phyloP scores from a whole-genome alignment of 2,797 vertebrate genomes.

The Natrix natrix region DNA sequence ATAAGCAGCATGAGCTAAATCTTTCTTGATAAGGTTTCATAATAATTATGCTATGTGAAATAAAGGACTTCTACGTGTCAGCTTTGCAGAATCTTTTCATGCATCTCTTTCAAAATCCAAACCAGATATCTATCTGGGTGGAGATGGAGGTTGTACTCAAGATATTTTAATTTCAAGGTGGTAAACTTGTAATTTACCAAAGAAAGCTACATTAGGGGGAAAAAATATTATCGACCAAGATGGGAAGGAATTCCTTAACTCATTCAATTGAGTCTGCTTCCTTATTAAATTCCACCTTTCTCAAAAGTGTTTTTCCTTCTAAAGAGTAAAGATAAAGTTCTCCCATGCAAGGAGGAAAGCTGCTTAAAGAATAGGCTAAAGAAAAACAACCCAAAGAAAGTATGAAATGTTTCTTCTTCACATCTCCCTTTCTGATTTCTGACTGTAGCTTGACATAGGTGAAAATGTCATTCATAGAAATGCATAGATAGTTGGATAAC shows the following conservation, averaged over 20 bases:
- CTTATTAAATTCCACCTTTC: background rate
- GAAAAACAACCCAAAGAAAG: background rate
- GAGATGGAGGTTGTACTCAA: background rate
- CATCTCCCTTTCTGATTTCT: background rate
- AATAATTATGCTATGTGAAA: conserved; percentile 28
- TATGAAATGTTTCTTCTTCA: background rate
- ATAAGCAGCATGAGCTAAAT: conserved; percentile 56
- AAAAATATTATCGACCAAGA: background rate
- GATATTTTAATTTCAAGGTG: conserved; percentile 1
- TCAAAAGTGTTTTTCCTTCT: background rate
- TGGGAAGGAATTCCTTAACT: background rate
- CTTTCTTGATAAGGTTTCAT: conserved; percentile 46
- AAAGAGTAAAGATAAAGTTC: background rate
- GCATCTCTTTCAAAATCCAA: conserved; percentile 25
- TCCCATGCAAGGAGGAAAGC: background rate
- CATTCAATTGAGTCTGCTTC: background rate
- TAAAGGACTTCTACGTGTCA: conserved; percentile 1
- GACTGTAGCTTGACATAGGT: background rate
- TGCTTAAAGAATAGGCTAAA: background rate
- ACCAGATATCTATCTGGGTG: background rate
- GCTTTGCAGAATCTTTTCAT: conserved; percentile 33
- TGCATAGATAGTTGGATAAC: background rate
- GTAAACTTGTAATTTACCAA: background rate
- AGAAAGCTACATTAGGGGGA: background rate
- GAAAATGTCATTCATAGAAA: background rate